Evolutionary conservation across 2,113 vertebrate species (phyloP).

Genomic region (Apistogramma diplotaenia): DNA sequence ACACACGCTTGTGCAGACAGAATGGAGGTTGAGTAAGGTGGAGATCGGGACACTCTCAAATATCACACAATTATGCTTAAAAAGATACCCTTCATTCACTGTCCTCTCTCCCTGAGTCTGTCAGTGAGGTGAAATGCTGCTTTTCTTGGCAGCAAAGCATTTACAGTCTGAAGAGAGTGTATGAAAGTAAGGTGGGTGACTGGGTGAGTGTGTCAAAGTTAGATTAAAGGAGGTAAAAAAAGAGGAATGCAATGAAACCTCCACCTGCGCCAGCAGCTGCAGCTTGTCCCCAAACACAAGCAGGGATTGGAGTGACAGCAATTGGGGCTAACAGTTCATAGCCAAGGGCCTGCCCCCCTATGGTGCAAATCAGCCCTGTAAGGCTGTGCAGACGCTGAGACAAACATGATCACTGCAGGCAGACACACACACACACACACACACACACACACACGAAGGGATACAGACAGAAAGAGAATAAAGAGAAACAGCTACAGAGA

Average conservation of each 20-base stretch:
- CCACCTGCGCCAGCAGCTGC: constrained; percentile 72
- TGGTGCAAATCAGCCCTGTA: constrained; percentile 33
- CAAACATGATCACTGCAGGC: constrained; percentile 20
- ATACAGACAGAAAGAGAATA: not conserved
- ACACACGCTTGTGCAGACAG: not conserved
- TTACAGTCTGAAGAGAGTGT: constrained; percentile 1
- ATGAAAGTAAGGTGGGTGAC: constrained; percentile 17
- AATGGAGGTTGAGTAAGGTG: not conserved
- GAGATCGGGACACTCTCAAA: not conserved
- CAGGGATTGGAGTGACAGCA: constrained; percentile 28
- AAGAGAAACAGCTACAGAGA: not conserved
- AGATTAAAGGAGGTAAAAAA: constrained; percentile 53
- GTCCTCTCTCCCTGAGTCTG: not conserved
- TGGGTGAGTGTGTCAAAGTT: constrained; percentile 59
- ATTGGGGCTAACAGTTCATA: constrained; percentile 26
- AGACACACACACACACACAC: constrained; percentile 7
- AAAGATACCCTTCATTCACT: not conserved
- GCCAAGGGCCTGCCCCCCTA: constrained; percentile 4
- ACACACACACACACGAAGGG: not conserved
- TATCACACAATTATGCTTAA: not conserved
- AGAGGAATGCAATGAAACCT: constrained; percentile 34
- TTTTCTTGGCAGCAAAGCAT: constrained; percentile 33
- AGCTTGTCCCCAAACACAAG: constrained; percentile 37
- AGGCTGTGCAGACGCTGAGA: constrained; percentile 29
- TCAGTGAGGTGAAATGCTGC: constrained; percentile 19